These are phyloP conservation scores for Ernsta delagoae DNA, from an alignment of 2,888 invertebrate species.

Conservation along the genomic window DNA sequence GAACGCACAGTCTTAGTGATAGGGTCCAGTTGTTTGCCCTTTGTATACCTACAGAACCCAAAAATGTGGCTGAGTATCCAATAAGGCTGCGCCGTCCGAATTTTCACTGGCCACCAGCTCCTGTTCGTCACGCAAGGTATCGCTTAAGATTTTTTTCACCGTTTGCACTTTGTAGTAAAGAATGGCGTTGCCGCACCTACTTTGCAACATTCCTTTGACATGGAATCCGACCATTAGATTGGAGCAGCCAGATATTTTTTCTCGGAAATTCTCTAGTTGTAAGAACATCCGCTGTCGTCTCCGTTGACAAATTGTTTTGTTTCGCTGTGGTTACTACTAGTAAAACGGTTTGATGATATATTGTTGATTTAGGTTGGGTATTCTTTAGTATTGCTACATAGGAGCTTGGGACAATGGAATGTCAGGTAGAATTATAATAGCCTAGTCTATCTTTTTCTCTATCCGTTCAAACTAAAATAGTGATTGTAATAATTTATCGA, in stretches of 20 bases:
- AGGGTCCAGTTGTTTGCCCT: too few relatives aligned
- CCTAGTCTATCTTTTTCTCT: too few relatives aligned
- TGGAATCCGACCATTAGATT: conserved; percentile 79
- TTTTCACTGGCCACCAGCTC: conserved; percentile 71
- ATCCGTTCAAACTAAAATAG: too few relatives aligned
- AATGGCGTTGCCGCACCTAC: conserved; percentile 58
- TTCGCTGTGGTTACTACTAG: background rate
- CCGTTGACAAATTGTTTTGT: conserved; percentile 9
- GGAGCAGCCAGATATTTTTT: conserved; percentile 4
- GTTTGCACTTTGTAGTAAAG: conserved; percentile 54
- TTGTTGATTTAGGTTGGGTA: too few relatives aligned
- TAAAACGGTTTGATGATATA: background rate
- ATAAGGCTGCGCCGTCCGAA: conserved; percentile 46
- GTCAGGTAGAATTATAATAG: too few relatives aligned
- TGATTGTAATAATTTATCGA: too few relatives aligned
- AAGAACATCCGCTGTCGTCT: conserved; percentile 4
- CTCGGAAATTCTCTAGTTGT: conserved; percentile 8
- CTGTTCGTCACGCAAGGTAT: conserved; percentile 71
- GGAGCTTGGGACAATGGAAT: too few relatives aligned
- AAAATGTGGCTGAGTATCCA: conserved; percentile 40
- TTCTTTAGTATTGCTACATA: too few relatives aligned
- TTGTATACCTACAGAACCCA: too few relatives aligned
- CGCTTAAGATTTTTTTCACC: conserved; percentile 76
- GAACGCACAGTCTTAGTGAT: too few relatives aligned
- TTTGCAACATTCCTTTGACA: conserved; percentile 75